Evolutionary conservation across 37 sponge, comb jelly and placozoan genomes (phyloP), one percentile per base, ranked within the genome.

Genomic region (Corticium candelabrum): DNA sequence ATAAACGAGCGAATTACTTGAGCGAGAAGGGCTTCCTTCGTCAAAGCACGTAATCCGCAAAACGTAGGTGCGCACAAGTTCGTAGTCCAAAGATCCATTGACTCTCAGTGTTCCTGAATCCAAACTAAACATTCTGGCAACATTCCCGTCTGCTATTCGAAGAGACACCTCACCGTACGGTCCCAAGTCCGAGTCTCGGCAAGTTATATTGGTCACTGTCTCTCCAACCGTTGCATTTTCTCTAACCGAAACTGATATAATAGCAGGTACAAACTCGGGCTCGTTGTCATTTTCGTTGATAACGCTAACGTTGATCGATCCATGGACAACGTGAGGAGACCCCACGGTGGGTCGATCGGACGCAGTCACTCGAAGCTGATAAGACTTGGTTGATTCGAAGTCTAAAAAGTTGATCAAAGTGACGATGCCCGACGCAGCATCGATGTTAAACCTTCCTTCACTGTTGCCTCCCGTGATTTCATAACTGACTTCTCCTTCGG

Each of bases 401-500:
- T 87, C 91, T 33, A 90, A 74, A 1, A 37, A 37, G 3, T 73
- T 29, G 5, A 37, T 33, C 15, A 80, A 40, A 37, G 40, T 40
- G 0, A 90, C 38, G 0, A 33, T 34, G 30, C 91, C 88, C 74
- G 67, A 69, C 3, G 41, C 33, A n/a, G 82, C 0, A 41, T 78
- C 81, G 15, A 89, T 84, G 5, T 67, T 30, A 38, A 89, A 89
- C 15, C 21, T 50, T 21, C 21, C 62, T 50, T 50, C 62, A 50
- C 15, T 27, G 21, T 50, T 50, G 11, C 62, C 62, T 50, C 15
- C 62, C 11, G 21, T 21, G 62, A 50, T 50, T 50, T 11, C 21
- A 21, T 84, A 90, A 0, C 70, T 43, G 3, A 90, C 40, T 29
- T 69, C 29, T 3, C 90, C 87, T n/a, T 90, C 78, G 33, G 4